A percentile compares a stretch with the other conserved stretches of the same genome.
Evolutionary conservation across 2,888 invertebrate genomes (phyloP).

Genomic region (Melipona beecheii): DNA sequence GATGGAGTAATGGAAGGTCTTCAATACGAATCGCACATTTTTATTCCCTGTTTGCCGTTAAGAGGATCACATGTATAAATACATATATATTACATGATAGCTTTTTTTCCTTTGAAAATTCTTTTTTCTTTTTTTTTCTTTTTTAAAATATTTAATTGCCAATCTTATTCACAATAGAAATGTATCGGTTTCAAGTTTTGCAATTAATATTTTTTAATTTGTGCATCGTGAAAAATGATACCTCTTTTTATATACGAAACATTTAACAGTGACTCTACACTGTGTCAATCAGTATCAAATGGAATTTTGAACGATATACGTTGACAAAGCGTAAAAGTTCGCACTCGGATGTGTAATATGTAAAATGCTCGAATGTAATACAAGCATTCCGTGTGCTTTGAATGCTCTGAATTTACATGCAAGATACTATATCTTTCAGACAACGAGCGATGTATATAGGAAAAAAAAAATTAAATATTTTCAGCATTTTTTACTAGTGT

Average conservation of each 20-base stretch:
- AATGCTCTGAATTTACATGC: conserved; percentile 23
- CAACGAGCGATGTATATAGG: conserved; percentile 71
- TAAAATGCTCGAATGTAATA: conserved; percentile 59
- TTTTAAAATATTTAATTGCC: conserved; percentile 36
- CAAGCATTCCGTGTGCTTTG: conserved; percentile 8
- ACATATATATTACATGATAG: conserved; percentile 11
- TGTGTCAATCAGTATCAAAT: conserved; percentile 31
- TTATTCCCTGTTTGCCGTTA: conserved; percentile 30
- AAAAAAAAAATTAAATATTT: conserved; percentile 71
- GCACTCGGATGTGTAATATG: conserved; percentile 41
- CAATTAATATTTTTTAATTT: conserved; percentile 33
- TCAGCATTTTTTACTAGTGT: conserved; percentile 71
- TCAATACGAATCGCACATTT: conserved; percentile 57
- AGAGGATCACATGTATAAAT: conserved; percentile 15
- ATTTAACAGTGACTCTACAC: conserved; percentile 30
- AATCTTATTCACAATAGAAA: conserved; percentile 28
- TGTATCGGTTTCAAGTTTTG: conserved; percentile 15
- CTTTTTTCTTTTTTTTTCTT: neutral
- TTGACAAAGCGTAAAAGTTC: conserved; percentile 50
- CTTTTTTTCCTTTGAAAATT: neutral
- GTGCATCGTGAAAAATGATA: conserved; percentile 29
- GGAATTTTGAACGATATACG: conserved; percentile 10
- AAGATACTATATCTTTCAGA: conserved; percentile 62
- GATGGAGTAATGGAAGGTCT: conserved; percentile 48
- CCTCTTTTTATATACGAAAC: conserved; percentile 41